Percentiles rank a stretch among this genome's conserved stretches.
phyloP scores from a whole-genome alignment of 1,140 invertebrate genomes.

The Lucilia sericata region DNA sequence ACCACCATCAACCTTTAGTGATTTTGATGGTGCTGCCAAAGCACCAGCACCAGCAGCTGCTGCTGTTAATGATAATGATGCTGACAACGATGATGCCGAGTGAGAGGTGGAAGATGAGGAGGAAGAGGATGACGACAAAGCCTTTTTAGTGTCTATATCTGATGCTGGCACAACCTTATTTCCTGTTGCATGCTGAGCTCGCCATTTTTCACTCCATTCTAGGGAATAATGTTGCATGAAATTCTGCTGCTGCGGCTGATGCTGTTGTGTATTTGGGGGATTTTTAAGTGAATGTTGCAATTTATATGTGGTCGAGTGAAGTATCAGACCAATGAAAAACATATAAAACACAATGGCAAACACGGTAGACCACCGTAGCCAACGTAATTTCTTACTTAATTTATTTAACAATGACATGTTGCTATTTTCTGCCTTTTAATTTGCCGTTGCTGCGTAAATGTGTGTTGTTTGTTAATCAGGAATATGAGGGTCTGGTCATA shows the following conservation, averaged over 20 bases:
- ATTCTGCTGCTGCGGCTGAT: background rate
- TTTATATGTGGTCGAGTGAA: constrained; percentile 64
- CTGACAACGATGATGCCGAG: background rate
- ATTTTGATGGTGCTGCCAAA: constrained; percentile 25
- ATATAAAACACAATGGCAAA: constrained; percentile 67
- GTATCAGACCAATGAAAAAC: constrained; percentile 67
- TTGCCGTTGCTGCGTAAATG: background rate
- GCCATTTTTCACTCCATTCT: constrained; percentile 19
- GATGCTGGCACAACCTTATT: constrained; percentile 47
- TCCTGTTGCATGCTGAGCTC: constrained; percentile 50
- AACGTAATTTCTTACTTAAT: constrained; percentile 66
- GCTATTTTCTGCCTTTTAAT: constrained; percentile 21
- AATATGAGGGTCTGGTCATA: background rate
- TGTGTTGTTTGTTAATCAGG: constrained; percentile 6
- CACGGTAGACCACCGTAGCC: constrained; percentile 66
- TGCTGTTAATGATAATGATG: constrained; percentile 25
- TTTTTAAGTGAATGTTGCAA: constrained; percentile 54
- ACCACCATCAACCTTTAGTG: constrained; percentile 46
- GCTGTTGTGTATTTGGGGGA: constrained; percentile 4
- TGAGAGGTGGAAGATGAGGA: background rate
- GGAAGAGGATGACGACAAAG: background rate
- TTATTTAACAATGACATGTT: constrained; percentile 59
- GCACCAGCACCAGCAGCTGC: constrained; percentile 31
- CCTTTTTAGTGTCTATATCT: background rate
- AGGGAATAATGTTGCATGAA: background rate